Evolutionary conservation across 2,797 vertebrate genomes (phyloP).

Genomic region (Karalla daura): DNA sequence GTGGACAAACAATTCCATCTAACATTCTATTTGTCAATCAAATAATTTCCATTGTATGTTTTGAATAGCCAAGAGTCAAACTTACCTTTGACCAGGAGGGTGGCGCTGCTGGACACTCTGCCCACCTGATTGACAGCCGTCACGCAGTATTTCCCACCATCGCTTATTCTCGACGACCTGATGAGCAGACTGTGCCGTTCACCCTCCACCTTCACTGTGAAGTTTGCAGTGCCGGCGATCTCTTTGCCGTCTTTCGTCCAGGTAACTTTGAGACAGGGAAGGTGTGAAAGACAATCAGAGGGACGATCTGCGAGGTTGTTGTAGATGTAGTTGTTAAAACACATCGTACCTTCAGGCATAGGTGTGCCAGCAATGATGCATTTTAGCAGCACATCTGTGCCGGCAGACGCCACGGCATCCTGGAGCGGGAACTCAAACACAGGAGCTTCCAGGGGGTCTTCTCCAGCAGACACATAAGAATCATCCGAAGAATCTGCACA

Average conservation of each 20-base stretch:
- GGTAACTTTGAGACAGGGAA: constrained; percentile 81
- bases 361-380: constrained; percentile 94
- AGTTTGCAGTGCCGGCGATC: constrained; percentile 78
- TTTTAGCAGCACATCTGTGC: constrained; percentile 90
- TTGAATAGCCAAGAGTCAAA: constrained; percentile 28
- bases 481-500: constrained; percentile 95
- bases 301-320: too few species aligned
- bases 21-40: background rate
- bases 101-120: constrained; percentile 86
- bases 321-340: constrained; percentile 1
- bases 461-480: constrained; percentile 95
- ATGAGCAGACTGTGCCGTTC: constrained; percentile 93
- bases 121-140: constrained; percentile 92
- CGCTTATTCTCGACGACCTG: constrained; percentile 83
- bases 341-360: constrained; percentile 87
- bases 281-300: background rate
- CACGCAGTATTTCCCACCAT: constrained; percentile 90
- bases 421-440: constrained; percentile 94
- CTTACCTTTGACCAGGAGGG: constrained; percentile 91
- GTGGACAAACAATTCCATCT: background rate
- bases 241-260: constrained; percentile 89
- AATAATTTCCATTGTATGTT: too few species aligned
- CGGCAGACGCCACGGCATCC: constrained; percentile 85
- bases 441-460: constrained; percentile 94
- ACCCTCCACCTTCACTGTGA: constrained; percentile 91